Percentiles rank a stretch among this genome's conserved stretches.
These are phyloP conservation scores for Saturnia pavonia DNA, from an alignment of 2,888 invertebrate species.

Conservation along the genomic window DNA sequence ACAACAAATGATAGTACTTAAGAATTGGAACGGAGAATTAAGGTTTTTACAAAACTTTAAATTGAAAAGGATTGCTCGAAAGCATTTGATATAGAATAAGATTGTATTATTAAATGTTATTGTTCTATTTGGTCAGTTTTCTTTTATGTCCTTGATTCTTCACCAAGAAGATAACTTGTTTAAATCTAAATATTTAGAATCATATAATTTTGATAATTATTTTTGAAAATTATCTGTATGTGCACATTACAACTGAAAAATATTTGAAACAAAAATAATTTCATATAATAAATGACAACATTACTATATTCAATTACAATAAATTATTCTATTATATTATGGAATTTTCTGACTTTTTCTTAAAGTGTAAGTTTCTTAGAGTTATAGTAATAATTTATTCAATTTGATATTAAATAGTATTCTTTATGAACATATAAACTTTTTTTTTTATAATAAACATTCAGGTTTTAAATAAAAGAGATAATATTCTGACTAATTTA, in stretches of 20 bases:
- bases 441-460: background rate
- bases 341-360: too few relatives aligned
- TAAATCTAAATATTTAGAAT: background rate
- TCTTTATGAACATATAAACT: too few relatives aligned
- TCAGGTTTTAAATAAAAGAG: constrained; percentile 20
- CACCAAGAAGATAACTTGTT: too few relatives aligned
- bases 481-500: constrained; percentile 44
- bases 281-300: background rate
- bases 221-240: background rate
- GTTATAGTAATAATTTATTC: too few relatives aligned
- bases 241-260: background rate
- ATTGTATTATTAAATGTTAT: constrained; percentile 19
- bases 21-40: constrained; percentile 86
- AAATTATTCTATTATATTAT: too few relatives aligned
- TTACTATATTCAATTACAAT: background rate
- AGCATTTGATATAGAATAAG: constrained; percentile 50
- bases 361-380: too few relatives aligned
- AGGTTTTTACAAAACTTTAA: constrained; percentile 85
- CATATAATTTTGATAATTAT: background rate
- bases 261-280: background rate
- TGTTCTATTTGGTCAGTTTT: background rate
- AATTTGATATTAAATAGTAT: too few relatives aligned
- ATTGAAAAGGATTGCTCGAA: constrained; percentile 80
- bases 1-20: constrained; percentile 82
- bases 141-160: background rate